Evolutionary conservation across 2,888 invertebrate species (phyloP), one percentile per base, ranked within the genome.

Genomic region (Sialis lutaria): DNA sequence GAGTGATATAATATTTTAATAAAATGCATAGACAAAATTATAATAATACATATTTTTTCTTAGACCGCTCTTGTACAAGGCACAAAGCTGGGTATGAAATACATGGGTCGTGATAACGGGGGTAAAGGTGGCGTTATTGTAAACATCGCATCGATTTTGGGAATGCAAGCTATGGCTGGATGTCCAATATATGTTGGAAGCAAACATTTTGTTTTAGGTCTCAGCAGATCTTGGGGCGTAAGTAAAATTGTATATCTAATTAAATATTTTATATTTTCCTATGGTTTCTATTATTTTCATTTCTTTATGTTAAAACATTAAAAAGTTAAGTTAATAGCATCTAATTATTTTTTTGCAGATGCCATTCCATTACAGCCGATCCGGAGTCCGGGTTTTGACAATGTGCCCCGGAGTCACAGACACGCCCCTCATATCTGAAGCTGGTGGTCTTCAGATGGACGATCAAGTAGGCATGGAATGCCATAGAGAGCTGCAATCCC

Each of bases 71-170:
- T 68, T 1, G 64, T 69, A 6, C 57, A 64, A 47, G 69, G 72
- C 53, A 68, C 68, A 0, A 53, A 72, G n/a, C 64, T 75, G 35
- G 77, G 70, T 42, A 65, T 74, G 57, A 66, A 75, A 47, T 68
- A 72, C 55, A 70, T 78, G 70, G 69, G 75, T 32, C 72, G 66
- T 50, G 72, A 76, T 53, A 69, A 67, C 50, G 72, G 72, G 0
- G 75, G 75, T 0, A 63, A 63, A 35, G 80, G 81, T 9, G 81
- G 80, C 2, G 71, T 74, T 1, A 73, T 82, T 44, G 69, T 81
- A n/a, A 82, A 82, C 57, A 64, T 79, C 22, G 71, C 78, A 1
- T 78, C 79, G 1, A 70, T 75, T 40, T 68, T 74, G 48, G 79
- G 79, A 2, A 67, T 70, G 47, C 67, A 68, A 53, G 59, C 71